Evolutionary conservation across 1,140 invertebrate species (phyloP), one percentile per base, ranked within the genome.

Genomic region (Drosophila prosaltans): DNA sequence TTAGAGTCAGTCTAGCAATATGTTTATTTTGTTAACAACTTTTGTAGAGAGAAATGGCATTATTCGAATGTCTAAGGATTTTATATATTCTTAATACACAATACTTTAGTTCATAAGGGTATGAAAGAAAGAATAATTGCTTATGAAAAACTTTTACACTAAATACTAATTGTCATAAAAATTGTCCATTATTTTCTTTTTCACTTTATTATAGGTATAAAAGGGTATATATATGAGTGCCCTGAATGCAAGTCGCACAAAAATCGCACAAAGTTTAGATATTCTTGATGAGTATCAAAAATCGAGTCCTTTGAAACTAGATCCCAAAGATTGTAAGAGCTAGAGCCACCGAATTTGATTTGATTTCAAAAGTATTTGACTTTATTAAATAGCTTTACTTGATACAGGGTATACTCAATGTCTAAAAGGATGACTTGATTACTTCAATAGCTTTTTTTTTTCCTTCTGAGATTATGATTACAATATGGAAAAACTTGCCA

Each of bases 151-250:
- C 8, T 30, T 77, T 71, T 76, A 65, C 51, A 62, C 57, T 69
- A 32, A 59, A 41, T 54, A 54, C 30, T 65, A 70, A 81, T 81
- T 77, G 62, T 73, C 78, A 75, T 77, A 63, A 67, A 65, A 80
- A 61, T 41, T 66, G 28, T 30, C 28, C 28, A 30, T 2, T 4
- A 69, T 74, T 77, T 77, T 80, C 54, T 65, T 65, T 59, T 8
- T 54, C 78, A 69, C 67, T 86, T 85, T 51, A 69, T 78, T 71
- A 75, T 30, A 16, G 16, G 16, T 16, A 16, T 16, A 16, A 16
- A 16, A 16, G 16, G 16, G 16, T 16, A 16, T 16, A 16, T 16
- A 16, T 16, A 16, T 16, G 16, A 16, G 16, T 16, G 16, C 16
- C 16, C 16, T 16, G 16, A 16, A 16, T 16, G 16, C 16, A 16